Conservation (phyloP, 2,888 invertebrate genomes). For the Cheilosia grossa region DNA sequence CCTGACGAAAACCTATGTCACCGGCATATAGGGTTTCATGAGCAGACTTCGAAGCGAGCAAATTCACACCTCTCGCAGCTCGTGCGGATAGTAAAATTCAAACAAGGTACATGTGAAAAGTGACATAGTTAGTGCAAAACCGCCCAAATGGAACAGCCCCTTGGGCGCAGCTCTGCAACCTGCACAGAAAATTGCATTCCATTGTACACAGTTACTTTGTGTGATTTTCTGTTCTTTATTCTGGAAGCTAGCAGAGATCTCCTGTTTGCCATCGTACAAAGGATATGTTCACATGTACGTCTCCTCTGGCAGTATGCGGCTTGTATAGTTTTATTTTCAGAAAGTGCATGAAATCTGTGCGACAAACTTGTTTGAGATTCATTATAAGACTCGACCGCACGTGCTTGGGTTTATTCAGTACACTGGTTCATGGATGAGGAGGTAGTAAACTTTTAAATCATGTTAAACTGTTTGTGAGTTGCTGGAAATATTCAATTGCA, state of each 20-base stretch:
- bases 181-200: not conserved
- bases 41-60: not conserved
- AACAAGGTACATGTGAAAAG: constrained; percentile 2
- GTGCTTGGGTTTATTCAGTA: constrained; percentile 3
- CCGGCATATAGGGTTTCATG: constrained; percentile 4
- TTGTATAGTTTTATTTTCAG: constrained; percentile 4
- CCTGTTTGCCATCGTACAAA: constrained; percentile 6
- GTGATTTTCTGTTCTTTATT: constrained; percentile 4
- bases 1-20: constrained; percentile 14
- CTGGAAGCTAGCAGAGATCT: not conserved
- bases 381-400: constrained; percentile 14
- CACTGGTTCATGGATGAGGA: not conserved
- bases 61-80: constrained; percentile 3
- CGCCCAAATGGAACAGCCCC: not conserved
- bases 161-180: not conserved
- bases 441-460: not conserved
- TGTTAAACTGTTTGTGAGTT: not conserved
- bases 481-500: too few relatives aligned
- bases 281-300: not conserved
- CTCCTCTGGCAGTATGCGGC: not conserved
- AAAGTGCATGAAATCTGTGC: constrained; percentile 7
- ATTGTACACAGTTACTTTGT: constrained; percentile 3
- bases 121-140: not conserved
- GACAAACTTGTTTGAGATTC: constrained; percentile 9
- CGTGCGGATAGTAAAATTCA: constrained; percentile 22